phyloP scores from a whole-genome alignment of 2,797 vertebrate species.

The Hypotaenidia philippensis region DNA sequence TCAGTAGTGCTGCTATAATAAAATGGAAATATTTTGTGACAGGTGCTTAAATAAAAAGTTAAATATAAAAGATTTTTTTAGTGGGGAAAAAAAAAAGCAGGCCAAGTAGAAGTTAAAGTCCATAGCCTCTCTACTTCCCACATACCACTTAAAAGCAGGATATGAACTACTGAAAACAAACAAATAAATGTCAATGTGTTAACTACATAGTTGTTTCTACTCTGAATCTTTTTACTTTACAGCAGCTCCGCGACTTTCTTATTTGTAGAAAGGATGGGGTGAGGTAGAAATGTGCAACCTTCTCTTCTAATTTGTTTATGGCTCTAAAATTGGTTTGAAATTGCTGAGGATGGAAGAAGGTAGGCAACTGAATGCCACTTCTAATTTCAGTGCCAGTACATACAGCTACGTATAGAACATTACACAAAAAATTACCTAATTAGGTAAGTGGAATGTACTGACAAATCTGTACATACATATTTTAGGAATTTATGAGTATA shows the following conservation, averaged over 20 bases:
- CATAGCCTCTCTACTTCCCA: neutral
- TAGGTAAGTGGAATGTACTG: neutral
- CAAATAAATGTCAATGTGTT: neutral
- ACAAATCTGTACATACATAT: neutral
- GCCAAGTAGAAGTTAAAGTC: neutral
- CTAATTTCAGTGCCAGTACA: neutral
- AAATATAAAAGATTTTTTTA: neutral
- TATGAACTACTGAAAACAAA: neutral
- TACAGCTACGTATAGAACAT: neutral
- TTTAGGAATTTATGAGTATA: neutral
- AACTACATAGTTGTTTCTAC: neutral
- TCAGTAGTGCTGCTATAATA: neutral
- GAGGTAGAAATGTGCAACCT: neutral
- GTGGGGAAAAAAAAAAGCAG: too few species aligned
- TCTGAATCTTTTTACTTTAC: neutral
- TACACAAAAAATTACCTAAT: neutral
- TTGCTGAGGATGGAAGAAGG: neutral
- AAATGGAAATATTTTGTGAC: neutral
- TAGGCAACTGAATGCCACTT: neutral
- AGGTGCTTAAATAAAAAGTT: neutral
- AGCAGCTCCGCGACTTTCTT: neutral
- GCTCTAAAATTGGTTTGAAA: neutral
- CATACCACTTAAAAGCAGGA: neutral
- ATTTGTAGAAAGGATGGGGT: neutral
- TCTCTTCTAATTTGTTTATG: neutral